Conservation (phyloP, 1,140 invertebrate species). For the Oscheius sp. region DNA sequence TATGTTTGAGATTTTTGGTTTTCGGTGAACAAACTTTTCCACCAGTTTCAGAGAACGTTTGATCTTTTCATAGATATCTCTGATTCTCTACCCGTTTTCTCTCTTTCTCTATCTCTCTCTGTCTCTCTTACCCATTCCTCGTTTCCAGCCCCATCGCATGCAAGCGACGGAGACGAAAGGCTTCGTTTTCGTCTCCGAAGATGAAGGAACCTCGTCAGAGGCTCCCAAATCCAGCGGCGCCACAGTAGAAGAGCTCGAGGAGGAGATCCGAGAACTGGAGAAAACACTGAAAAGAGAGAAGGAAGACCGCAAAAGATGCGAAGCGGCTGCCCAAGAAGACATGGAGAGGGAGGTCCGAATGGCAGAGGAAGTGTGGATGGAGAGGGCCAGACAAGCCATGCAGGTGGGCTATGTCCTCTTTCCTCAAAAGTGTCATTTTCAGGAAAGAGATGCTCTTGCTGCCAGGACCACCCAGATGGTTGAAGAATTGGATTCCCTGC, state of each 20-base stretch:
- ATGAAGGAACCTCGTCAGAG: not conserved
- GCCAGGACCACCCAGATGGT: not conserved
- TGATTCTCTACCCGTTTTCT: not conserved
- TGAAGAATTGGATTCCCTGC: not conserved
- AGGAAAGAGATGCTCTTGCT: not conserved
- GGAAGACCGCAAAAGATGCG: constrained; percentile 11
- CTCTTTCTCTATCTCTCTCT: not conserved
- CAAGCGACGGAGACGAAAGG: not conserved
- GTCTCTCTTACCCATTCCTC: not conserved
- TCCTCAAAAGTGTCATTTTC: not conserved
- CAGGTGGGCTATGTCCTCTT: not conserved
- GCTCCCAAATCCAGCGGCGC: not conserved
- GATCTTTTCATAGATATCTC: no score
- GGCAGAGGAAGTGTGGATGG: constrained; percentile 24
- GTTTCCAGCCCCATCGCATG: not conserved
- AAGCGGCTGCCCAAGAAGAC: constrained; percentile 13
- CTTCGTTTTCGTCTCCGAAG: constrained; percentile 1
- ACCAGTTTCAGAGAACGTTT: no score
- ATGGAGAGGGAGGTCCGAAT: constrained; percentile 24
- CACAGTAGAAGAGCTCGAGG: constrained; percentile 8
- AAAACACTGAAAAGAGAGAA: constrained; percentile 16
- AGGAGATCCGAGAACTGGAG: constrained; percentile 12
- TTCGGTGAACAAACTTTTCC: no score
- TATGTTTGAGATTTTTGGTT: no score
- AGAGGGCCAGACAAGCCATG: constrained; percentile 19